These are phyloP conservation scores for Gavialis gangeticus DNA, from an alignment of 2,113 vertebrate genomes.

Conservation along the genomic window DNA sequence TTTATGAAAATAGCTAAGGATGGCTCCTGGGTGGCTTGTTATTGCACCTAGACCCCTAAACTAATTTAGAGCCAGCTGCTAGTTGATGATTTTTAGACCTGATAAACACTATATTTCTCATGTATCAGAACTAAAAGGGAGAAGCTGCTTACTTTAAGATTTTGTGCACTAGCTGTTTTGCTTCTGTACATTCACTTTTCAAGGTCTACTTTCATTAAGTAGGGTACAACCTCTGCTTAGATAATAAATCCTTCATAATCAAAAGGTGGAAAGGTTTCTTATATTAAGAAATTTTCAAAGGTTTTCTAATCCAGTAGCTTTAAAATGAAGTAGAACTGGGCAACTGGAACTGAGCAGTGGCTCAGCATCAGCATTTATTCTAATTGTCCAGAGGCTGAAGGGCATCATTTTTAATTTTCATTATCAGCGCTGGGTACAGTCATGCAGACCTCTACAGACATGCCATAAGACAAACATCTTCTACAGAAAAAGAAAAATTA, in stretches of 20 bases:
- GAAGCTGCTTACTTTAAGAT: conserved; percentile 51
- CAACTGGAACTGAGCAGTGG: neutral
- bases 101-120: conserved; percentile 64
- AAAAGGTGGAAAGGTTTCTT: neutral
- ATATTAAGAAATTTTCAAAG: conserved; percentile 20
- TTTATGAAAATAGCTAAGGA: conserved; percentile 59
- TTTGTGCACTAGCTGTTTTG: conserved; percentile 28
- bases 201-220: conserved; percentile 42
- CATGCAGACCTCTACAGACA: neutral
- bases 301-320: conserved; percentile 6
- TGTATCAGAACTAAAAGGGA: conserved; percentile 52
- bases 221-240: conserved; percentile 18
- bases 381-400: neutral
- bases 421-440: neutral
- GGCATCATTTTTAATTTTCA: neutral
- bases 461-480: neutral
- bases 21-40: conserved; percentile 64
- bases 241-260: conserved; percentile 27
- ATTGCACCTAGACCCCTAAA: conserved; percentile 74
- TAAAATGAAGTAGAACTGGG: neutral
- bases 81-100: conserved; percentile 64
- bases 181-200: conserved; percentile 28
- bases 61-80: conserved; percentile 79
- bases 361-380: neutral
- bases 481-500: conserved; percentile 7